phyloP scores from a whole-genome alignment of 2,797 vertebrate species.

The Helostoma temminkii region DNA sequence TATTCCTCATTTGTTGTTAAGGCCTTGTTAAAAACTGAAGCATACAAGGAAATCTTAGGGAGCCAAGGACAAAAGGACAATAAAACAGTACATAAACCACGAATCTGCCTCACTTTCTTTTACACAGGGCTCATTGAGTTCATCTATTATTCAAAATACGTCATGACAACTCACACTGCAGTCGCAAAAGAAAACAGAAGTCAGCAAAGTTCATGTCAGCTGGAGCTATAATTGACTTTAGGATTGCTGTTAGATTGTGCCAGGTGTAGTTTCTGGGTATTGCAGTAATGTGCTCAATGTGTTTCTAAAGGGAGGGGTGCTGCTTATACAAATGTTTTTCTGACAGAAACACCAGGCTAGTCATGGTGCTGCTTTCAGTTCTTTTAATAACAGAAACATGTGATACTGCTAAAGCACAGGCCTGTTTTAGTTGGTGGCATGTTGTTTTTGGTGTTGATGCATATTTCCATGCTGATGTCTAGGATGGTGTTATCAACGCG shows the following conservation, averaged over 20 bases:
- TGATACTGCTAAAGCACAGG: neutral
- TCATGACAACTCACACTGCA: neutral
- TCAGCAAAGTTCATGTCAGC: neutral
- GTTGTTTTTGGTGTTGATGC: neutral
- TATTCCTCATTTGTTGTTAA: too few species aligned
- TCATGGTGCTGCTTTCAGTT: constrained; percentile 52
- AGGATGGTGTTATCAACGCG: too few species aligned
- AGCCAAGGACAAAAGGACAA: constrained; percentile 61
- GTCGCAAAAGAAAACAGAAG: neutral
- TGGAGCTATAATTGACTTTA: constrained; percentile 1
- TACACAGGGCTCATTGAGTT: constrained; percentile 6
- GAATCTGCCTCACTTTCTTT: constrained; percentile 37
- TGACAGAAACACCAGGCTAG: constrained; percentile 51
- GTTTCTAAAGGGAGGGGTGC: constrained; percentile 55
- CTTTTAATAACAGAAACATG: constrained; percentile 19
- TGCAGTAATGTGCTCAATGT: constrained; percentile 43
- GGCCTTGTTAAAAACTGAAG: constrained; percentile 44
- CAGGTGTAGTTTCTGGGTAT: constrained; percentile 42
- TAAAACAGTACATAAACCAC: constrained; percentile 59
- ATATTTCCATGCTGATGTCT: too few species aligned
- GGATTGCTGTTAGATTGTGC: neutral
- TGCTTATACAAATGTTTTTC: constrained; percentile 33
- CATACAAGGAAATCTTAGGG: constrained; percentile 40
- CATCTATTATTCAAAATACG: neutral
- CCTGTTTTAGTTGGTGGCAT: constrained; percentile 31